Conservation (phyloP, 2,113 vertebrate species). For the Ageneiosus marmoratus region DNA sequence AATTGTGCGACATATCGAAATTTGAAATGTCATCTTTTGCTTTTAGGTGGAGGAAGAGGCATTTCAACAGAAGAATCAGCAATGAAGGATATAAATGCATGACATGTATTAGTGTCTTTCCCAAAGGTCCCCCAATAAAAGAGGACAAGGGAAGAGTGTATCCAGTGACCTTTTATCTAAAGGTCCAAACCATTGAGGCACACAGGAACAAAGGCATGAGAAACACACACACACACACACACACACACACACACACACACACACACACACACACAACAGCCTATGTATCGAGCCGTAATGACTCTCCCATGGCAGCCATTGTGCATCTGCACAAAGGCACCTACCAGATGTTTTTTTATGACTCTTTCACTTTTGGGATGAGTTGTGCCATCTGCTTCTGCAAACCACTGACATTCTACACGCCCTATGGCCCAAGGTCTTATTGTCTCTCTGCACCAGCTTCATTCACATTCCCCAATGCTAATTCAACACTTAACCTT, state of each 20-base stretch:
- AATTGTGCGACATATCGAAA: constrained; percentile 50
- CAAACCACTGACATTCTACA: constrained; percentile 35
- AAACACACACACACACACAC: constrained; percentile 16
- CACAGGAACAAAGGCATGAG: constrained; percentile 40
- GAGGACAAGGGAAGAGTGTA: constrained; percentile 44
- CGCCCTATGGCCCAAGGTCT: constrained; percentile 8
- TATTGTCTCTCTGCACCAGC: not conserved
- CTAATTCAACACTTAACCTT: constrained; percentile 10
- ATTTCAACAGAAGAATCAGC: constrained; percentile 51
- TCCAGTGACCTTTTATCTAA: constrained; percentile 55
- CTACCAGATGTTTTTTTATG: constrained; percentile 51
- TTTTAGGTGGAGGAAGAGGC: constrained; percentile 35
- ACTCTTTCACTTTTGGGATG: constrained; percentile 38
- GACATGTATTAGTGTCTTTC: constrained; percentile 46
- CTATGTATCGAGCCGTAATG: constrained; percentile 50
- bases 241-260: constrained; percentile 25
- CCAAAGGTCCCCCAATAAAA: constrained; percentile 47
- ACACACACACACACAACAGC: constrained; percentile 25
- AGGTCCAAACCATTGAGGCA: constrained; percentile 49
- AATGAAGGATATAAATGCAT: constrained; percentile 50
- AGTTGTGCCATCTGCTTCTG: constrained; percentile 49
- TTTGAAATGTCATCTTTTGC: constrained; percentile 50
- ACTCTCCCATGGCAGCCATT: constrained; percentile 53
- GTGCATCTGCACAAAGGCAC: constrained; percentile 55
- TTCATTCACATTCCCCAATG: not conserved